phyloP scores from a whole-genome alignment of 2,113 vertebrate genomes.

The Sminthopsis crassicaudata region DNA sequence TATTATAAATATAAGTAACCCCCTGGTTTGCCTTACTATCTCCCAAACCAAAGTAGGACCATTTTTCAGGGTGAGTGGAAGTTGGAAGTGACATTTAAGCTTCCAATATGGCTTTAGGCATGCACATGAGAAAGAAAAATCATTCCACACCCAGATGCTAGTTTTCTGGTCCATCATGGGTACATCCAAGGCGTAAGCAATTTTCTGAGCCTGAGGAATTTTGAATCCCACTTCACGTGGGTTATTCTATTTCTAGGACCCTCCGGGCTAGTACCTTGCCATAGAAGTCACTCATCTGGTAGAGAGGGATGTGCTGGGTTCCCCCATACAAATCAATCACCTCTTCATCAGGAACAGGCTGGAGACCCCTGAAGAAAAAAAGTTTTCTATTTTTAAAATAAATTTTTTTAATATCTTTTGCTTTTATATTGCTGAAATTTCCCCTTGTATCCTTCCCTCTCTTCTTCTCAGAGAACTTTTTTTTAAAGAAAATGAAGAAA shows the following conservation, averaged over 20 bases:
- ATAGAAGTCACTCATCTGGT: constrained; percentile 90
- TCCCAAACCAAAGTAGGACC: not conserved
- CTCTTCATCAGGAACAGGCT: constrained; percentile 88
- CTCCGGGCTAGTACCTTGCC: constrained; percentile 83
- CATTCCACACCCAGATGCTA: not conserved
- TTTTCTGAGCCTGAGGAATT: not conserved
- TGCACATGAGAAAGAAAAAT: not conserved
- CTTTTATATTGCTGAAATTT: not conserved
- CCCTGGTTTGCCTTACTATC: not conserved
- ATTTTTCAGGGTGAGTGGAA: not conserved
- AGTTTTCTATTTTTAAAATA: not conserved
- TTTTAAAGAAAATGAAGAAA: not conserved
- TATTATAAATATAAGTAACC: not conserved
- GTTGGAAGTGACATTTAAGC: not conserved
- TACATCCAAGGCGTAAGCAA: not conserved
- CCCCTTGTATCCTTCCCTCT: not conserved
- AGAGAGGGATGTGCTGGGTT: constrained; percentile 88
- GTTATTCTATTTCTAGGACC: not conserved
- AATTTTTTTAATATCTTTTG: not conserved
- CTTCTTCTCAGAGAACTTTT: not conserved
- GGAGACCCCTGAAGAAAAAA: constrained; percentile 82
- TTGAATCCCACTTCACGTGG: not conserved
- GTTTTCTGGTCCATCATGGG: not conserved
- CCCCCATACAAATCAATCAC: constrained; percentile 87
- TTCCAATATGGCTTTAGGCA: not conserved